phyloP scores from a whole-genome alignment of 2,113 vertebrate genomes.

The Burhinus bistriatus region DNA sequence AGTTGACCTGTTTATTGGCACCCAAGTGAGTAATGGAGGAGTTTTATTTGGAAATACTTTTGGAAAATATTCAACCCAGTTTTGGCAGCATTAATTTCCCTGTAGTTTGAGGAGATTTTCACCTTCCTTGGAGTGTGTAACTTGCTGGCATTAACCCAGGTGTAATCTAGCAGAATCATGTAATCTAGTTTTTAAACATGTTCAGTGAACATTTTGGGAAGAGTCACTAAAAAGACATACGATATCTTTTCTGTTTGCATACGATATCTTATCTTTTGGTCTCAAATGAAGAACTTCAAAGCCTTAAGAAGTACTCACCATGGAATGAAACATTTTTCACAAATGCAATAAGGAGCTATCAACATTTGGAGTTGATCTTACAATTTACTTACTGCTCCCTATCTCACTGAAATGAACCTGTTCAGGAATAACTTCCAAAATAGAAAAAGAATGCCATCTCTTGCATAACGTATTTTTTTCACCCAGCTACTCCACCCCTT shows the following conservation, averaged over 20 bases:
- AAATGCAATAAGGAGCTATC: not conserved
- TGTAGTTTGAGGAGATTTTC: constrained; percentile 65
- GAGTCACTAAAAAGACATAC: not conserved
- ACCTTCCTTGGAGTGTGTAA: constrained; percentile 55
- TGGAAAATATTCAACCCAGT: constrained; percentile 60
- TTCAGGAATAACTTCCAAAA: not conserved
- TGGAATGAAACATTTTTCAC: not conserved
- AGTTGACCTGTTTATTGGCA: constrained; percentile 64
- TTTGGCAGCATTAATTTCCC: constrained; percentile 63
- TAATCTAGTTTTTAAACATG: constrained; percentile 9
- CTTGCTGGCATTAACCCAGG: constrained; percentile 42
- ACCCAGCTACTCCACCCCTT: not conserved
- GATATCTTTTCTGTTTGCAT: not conserved
- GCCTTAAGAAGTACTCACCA: not conserved
- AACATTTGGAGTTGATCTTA: not conserved
- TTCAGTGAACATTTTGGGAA: constrained; percentile 25
- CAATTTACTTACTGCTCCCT: not conserved
- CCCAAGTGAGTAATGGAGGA: constrained; percentile 47
- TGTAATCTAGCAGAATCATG: constrained; percentile 47
- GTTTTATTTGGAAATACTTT: constrained; percentile 72
- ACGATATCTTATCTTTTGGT: not conserved
- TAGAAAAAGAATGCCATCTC: not conserved
- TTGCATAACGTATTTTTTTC: not conserved
- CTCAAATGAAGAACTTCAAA: not conserved
- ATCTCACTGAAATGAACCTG: not conserved